Conservation (phyloP, 2,797 vertebrate species). For the Mormyrops boulengeri region DNA sequence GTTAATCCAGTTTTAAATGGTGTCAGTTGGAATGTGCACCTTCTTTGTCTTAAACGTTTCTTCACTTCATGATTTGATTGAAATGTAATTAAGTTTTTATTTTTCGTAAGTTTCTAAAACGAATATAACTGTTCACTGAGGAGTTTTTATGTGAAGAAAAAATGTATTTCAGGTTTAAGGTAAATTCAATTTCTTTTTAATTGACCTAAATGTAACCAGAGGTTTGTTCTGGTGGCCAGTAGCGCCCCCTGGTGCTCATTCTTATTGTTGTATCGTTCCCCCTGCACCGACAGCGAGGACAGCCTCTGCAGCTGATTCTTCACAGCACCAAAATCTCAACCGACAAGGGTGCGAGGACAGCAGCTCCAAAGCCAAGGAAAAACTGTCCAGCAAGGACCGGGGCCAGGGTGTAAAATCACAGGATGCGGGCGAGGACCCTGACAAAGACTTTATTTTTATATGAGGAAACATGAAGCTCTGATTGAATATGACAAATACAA, state of each 20-base stretch:
- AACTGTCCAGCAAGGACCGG: conserved; percentile 60
- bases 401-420: conserved; percentile 71
- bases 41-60: conserved; percentile 9
- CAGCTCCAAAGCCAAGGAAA: conserved; percentile 62
- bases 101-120: background rate
- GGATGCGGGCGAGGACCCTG: conserved; percentile 80
- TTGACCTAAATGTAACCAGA: background rate
- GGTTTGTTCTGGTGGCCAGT: background rate
- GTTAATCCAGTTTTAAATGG: background rate
- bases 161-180: background rate
- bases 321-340: conserved; percentile 60
- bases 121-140: background rate
- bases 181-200: background rate
- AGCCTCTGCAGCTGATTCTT: conserved; percentile 48
- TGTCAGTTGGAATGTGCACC: conserved; percentile 19
- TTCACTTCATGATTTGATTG: background rate
- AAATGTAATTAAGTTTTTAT: background rate
- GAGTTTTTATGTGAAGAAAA: background rate
- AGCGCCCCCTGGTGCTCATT: conserved; percentile 10
- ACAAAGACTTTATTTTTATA: conserved; percentile 91
- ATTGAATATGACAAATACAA: conserved; percentile 21
- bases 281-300: conserved; percentile 35
- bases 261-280: background rate
- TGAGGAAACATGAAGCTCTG: conserved; percentile 40
- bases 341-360: conserved; percentile 63